Percentiles rank a stretch among this genome's conserved stretches.
Conservation (phyloP, 2,888 invertebrate genomes). For the Chloroclysta siterata region DNA sequence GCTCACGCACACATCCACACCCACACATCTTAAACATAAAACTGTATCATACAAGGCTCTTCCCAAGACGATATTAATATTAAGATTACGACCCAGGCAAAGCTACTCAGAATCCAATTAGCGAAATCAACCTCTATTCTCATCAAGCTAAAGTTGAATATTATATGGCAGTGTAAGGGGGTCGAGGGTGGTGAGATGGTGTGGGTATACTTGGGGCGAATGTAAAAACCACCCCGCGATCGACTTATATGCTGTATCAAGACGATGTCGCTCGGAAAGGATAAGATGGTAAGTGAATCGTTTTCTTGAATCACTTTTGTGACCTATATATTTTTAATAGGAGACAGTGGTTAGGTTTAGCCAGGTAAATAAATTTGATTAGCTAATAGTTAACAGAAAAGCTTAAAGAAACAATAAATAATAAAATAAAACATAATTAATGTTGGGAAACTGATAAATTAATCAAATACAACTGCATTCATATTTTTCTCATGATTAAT, state of each 20-base stretch:
- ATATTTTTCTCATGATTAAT: too few species aligned
- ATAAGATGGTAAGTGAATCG: conserved; percentile 46
- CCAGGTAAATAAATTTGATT: too few species aligned
- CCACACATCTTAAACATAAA: conserved; percentile 63
- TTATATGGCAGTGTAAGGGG: conserved; percentile 33
- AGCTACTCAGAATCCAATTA: conserved; percentile 35
- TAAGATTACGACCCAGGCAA: conserved; percentile 69
- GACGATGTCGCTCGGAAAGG: conserved; percentile 57
- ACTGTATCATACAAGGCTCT: conserved; percentile 73
- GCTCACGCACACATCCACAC: conserved; percentile 58
- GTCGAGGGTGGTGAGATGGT: conserved; percentile 51
- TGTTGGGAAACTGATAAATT: too few species aligned
- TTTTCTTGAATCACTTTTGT: conserved; percentile 22
- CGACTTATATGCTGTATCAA: conserved; percentile 85
- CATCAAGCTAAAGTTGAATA: conserved; percentile 18
- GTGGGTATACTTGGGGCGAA: conserved; percentile 78
- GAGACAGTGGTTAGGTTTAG: not conserved
- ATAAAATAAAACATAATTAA: too few species aligned
- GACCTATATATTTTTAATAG: not conserved
- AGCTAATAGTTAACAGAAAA: too few species aligned
- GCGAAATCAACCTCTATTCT: conserved; percentile 30
- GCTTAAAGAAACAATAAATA: too few species aligned
- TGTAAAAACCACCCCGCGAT: conserved; percentile 84
- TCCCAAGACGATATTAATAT: conserved; percentile 81
- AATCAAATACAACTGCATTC: too few species aligned